phyloP scores from a whole-genome alignment of 2,888 invertebrate species.

The Ditylenchus weischeri region DNA sequence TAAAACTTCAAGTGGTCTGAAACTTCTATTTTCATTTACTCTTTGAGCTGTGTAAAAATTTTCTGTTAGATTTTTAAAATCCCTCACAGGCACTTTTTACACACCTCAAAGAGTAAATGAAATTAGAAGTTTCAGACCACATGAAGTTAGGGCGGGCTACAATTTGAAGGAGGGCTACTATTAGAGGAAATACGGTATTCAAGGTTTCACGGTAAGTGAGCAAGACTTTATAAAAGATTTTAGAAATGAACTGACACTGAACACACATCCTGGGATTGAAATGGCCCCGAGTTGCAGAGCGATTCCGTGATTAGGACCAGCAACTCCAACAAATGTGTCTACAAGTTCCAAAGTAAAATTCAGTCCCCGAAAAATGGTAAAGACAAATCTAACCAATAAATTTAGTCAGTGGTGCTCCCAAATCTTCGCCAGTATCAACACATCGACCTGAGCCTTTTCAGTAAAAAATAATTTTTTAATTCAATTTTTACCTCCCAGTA shows the following conservation, averaged over 20 bases:
- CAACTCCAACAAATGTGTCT: slow-evolving; percentile 56
- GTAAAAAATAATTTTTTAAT: slow-evolving; percentile 7
- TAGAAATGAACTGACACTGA: slow-evolving; percentile 27
- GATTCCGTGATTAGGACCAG: slow-evolving; percentile 57
- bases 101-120: too few species aligned
- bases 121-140: too few species aligned
- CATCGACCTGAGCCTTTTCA: slow-evolving; percentile 39
- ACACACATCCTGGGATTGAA: slow-evolving; percentile 52
- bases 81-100: too few species aligned
- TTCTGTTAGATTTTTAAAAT: too few species aligned
- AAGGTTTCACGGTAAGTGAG: too few species aligned
- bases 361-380: not conserved
- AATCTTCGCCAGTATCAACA: slow-evolving; percentile 52
- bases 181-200: too few species aligned
- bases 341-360: slow-evolving; percentile 13
- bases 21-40: too few species aligned
- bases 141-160: too few species aligned
- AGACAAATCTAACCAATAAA: slow-evolving; percentile 9
- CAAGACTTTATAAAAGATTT: too few species aligned
- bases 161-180: too few species aligned
- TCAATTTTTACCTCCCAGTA: slow-evolving; percentile 45
- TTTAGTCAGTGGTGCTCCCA: slow-evolving; percentile 31
- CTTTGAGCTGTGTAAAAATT: too few species aligned
- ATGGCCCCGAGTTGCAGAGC: slow-evolving; percentile 50
- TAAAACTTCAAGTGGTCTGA: too few species aligned